Evolutionary conservation across 2,888 invertebrate genomes (phyloP), one percentile per base, ranked within the genome.

Genomic region (Lamellibrachia satsuma): DNA sequence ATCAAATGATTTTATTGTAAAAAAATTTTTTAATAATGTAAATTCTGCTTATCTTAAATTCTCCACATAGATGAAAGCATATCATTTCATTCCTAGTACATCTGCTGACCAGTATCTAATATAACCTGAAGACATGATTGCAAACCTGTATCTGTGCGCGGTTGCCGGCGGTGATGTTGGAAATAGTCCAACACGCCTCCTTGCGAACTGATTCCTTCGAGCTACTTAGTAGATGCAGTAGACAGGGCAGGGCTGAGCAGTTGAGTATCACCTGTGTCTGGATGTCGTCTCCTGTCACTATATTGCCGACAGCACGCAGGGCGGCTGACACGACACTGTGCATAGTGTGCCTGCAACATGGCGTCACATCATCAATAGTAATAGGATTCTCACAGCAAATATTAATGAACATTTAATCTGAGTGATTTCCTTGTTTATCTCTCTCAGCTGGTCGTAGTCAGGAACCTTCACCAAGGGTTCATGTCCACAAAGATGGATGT

Each of bases 181-280:
- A 99, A 93, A 99, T 98, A 60, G 99, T 99, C 99, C 99, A 99
- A 0, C 99, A 99, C 0, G 99, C 99, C 97, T 99, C 96, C 93
- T 96, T 96, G 91, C 96, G 94, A 51, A 96, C 96, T 95, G 98
- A 97, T 93, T 96, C 96, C 94, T 98, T 98, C 93, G 97, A 97
- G 60, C 98, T 98, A 97, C 96, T 98, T n/a, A 98, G 97, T 92
- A 99, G 97, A 96, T 98, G 98, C 39, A 98, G 97, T 93, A 98
- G 97, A 96, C 98, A 98, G 1, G 98, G 98, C 95, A 99, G 97
- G 92, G 98, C 99, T 94, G 98, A 98, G 96, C 98, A 98, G 97
- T 98, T 98, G 92, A 99, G 97, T 94, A 94, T 93, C 9, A 96
- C 96, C 97, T 99, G 99, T 91, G 99, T 99, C 97, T 99, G 99